Evolutionary conservation across 1,140 invertebrate species (phyloP).

Genomic region (Vanessa atalanta): DNA sequence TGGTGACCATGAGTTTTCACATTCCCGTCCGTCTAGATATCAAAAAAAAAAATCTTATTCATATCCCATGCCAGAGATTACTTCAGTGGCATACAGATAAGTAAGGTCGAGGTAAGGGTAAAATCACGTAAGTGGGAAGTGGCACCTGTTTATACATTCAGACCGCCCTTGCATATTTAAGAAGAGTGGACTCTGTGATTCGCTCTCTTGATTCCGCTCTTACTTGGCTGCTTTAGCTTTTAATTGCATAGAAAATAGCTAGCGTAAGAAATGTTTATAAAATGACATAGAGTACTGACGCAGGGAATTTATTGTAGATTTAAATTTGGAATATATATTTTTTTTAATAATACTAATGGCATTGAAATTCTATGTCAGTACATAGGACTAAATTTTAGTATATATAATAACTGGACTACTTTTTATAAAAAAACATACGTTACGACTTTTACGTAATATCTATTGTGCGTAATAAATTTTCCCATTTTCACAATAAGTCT

Average conservation of each 20-base stretch:
- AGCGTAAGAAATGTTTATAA: slow-evolving; percentile 2
- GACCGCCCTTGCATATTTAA: slow-evolving; percentile 29
- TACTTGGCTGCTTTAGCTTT: slow-evolving; percentile 13
- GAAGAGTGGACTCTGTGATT: slow-evolving; percentile 21
- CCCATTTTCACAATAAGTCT: too few relatives aligned
- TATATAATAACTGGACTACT: too few relatives aligned
- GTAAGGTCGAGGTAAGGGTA: slow-evolving; percentile 17
- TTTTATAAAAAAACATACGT: too few relatives aligned
- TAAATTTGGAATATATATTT: neutral
- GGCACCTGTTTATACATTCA: slow-evolving; percentile 31
- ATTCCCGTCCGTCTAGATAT: too few relatives aligned
- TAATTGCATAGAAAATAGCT: slow-evolving; percentile 13
- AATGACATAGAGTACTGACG: neutral
- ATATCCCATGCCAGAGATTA: slow-evolving; percentile 2
- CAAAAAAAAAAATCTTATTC: neutral
- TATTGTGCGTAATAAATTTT: too few relatives aligned
- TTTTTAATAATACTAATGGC: neutral
- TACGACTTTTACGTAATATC: too few relatives aligned
- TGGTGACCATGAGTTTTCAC: too few relatives aligned
- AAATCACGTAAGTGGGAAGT: slow-evolving; percentile 30
- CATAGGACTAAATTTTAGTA: too few relatives aligned
- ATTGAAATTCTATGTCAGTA: too few relatives aligned
- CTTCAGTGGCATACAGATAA: neutral
- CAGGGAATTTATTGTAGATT: neutral
- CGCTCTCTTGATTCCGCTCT: slow-evolving; percentile 7